Evolutionary conservation across 2,113 vertebrate species (phyloP).

Genomic region (Peromyscus californicus): DNA sequence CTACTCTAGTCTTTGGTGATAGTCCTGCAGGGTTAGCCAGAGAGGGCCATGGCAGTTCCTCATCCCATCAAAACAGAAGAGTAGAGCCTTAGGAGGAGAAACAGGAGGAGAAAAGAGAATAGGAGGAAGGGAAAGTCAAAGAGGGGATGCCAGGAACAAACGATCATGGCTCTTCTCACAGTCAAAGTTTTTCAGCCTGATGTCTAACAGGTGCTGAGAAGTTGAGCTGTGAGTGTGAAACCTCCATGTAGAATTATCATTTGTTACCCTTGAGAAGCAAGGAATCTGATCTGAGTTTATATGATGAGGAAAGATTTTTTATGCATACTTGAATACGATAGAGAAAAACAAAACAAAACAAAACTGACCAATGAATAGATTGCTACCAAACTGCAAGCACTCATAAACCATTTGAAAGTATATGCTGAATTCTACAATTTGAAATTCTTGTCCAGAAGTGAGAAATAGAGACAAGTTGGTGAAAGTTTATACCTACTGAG

Average conservation of each 20-base stretch:
- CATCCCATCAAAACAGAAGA: neutral
- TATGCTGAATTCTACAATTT: neutral
- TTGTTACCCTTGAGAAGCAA: slow-evolving; percentile 37
- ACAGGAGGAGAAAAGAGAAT: neutral
- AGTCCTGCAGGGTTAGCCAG: neutral
- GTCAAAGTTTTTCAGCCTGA: neutral
- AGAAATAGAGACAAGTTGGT: neutral
- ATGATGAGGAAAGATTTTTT: neutral
- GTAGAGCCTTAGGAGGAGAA: neutral
- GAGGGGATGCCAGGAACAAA: neutral
- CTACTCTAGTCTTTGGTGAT: neutral
- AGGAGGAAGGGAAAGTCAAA: neutral
- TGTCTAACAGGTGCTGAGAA: neutral
- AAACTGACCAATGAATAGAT: neutral
- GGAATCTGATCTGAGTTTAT: neutral
- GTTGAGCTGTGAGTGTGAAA: neutral
- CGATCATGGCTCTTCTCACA: neutral
- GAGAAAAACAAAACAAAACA: neutral
- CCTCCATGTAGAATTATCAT: neutral
- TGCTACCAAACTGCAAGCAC: neutral
- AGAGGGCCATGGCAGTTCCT: neutral
- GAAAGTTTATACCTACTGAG: neutral
- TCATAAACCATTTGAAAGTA: neutral
- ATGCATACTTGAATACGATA: neutral
- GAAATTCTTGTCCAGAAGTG: slow-evolving; percentile 15